Percentiles rank a stretch among this genome's conserved stretches.
Evolutionary conservation across 2,113 vertebrate species (phyloP).

Genomic region (Miniopterus natalensis): DNA sequence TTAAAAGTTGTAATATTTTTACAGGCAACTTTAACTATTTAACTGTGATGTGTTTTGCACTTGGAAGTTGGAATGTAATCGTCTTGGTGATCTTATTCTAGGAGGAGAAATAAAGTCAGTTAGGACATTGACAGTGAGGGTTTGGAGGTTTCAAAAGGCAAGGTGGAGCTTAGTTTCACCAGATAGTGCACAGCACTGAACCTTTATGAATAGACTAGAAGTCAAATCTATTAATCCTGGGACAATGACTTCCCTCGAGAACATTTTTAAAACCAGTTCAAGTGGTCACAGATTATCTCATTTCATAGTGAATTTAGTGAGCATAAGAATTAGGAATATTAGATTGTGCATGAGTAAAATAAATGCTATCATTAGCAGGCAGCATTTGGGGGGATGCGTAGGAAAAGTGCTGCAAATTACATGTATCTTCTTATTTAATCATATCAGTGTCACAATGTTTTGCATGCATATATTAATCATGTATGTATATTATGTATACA

Average conservation of each 20-base stretch:
- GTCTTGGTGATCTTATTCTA: neutral
- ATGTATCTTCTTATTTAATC: neutral
- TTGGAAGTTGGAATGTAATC: neutral
- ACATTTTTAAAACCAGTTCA: neutral
- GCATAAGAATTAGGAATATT: neutral
- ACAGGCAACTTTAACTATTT: neutral
- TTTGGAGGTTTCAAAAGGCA: neutral
- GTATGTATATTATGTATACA: neutral
- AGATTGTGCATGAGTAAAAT: neutral
- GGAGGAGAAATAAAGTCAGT: neutral
- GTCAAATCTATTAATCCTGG: neutral
- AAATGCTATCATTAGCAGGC: neutral
- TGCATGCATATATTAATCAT: neutral
- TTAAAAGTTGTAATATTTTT: slow-evolving; percentile 15
- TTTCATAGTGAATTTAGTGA: neutral
- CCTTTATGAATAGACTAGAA: neutral
- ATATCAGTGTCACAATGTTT: neutral
- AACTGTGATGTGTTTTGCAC: neutral
- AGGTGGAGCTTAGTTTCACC: neutral
- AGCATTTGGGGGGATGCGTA: neutral
- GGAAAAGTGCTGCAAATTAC: neutral
- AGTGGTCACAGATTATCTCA: neutral
- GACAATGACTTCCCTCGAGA: neutral
- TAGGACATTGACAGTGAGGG: neutral
- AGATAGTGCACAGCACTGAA: neutral